Conservation (phyloP, 2,113 vertebrate species). For the Oncorhynchus mykiss region DNA sequence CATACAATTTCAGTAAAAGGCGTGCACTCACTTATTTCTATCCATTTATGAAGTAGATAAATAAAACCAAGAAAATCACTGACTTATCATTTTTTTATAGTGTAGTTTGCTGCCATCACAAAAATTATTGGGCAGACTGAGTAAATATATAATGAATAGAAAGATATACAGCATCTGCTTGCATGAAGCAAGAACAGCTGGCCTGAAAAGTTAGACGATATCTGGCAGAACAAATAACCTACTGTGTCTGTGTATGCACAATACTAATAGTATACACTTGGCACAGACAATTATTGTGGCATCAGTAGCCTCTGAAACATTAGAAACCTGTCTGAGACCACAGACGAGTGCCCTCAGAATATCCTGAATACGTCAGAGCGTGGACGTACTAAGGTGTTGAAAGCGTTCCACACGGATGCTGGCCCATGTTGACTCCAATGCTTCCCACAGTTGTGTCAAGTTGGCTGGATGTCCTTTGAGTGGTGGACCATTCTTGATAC, state of each 20-base stretch:
- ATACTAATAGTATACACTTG: not conserved
- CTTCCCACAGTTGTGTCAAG: no score
- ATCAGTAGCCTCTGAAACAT: no score
- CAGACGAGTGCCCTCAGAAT: no score
- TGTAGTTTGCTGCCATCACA: not conserved
- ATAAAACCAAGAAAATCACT: conserved; percentile 14
- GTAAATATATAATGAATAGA: conserved; percentile 1
- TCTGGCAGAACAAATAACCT: not conserved
- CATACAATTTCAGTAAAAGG: conserved; percentile 23
- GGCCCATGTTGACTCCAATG: no score
- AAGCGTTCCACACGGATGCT: no score
- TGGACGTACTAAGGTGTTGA: no score
- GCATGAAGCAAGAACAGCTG: conserved; percentile 5
- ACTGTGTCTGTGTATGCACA: not conserved
- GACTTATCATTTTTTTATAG: not conserved
- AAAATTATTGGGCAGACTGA: not conserved
- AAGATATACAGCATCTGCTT: conserved; percentile 14
- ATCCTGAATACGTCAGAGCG: no score
- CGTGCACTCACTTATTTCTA: conserved; percentile 22
- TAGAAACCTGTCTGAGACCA: no score
- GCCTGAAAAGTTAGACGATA: not conserved
- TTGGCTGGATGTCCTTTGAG: no score
- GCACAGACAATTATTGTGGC: not conserved
- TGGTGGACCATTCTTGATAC: no score
- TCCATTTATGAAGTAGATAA: conserved; percentile 22